Evolutionary conservation across 1,140 invertebrate species (phyloP), one percentile per base, ranked within the genome.

Genomic region (Zaprionus gabonicus): DNA sequence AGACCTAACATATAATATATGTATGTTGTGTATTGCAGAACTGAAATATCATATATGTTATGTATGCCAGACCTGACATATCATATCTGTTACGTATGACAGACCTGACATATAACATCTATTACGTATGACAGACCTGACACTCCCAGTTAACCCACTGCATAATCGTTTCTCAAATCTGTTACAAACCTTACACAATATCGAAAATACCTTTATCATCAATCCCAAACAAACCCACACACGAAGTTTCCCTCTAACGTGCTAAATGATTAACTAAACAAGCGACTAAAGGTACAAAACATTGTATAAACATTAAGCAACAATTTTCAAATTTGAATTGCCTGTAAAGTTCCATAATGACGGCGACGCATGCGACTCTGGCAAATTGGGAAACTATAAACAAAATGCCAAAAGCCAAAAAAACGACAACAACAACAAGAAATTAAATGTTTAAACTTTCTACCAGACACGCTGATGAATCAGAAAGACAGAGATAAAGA

Each of bases 201-300:
- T 41, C 23, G 25, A 65, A 13, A 46, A 38, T 28, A 20, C 59
- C 53, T 68, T 28, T 49, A 68, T 68, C 55, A 68, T 44, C 65
- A 4, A 17, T 38, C 17, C 27, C 31, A 34, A 20, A 59, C 34
- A 23, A 36, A 41, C 57, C 34, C 34, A 44, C 58, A 60, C 38
- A 7, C 25, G 17, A 27, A 44, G 57, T 13, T 38, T 53, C 41
- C 13, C 25, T 28, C 12, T 46, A 23, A 27, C 17, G 23, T 51
- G 82, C 46, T 71, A 80, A 86, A 65, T 82, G 76, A 73, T 86
- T 74, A 58, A 70, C 63, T 80, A 87, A 82, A 87, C 80, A 78
- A 80, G 77, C n/a, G 41, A 46, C 41, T 17, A 17, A 17, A 17
- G 41, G n/a, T 46, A 46, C 41, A 15, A 36, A 56, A 44, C 41